Evolutionary conservation across 1,140 invertebrate species (phyloP), one percentile per base, ranked within the genome.

Genomic region (Augochlora pura): DNA sequence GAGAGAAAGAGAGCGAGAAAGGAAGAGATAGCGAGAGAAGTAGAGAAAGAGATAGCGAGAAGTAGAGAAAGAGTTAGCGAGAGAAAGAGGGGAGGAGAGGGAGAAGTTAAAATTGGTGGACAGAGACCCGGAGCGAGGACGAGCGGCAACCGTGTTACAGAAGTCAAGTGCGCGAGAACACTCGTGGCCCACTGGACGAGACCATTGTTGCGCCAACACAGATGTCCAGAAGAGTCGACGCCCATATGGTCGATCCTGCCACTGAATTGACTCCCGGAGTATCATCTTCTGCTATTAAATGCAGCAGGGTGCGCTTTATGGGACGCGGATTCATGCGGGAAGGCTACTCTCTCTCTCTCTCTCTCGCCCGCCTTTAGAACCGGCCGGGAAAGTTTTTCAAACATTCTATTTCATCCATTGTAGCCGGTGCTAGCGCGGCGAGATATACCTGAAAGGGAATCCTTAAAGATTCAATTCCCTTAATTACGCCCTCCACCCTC

Each of bases 191-290:
- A 87, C 86, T 82, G 80, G 77, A 67, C 74, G 63, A 81, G 79
- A 88, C 85, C 88, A 90, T 89, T 90, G 89, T 90, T 90, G 89
- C 79, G 83, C 72, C 89, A 90, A 90, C 88, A 90, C 89, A 89
- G 88, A 89, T 90, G 89, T 87, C 80, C 70, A 81, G 78, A 83
- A 79, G 83, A 86, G 70, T 78, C 77, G 21, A 59, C 46, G 52
- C 57, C 83, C 84, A 85, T 85, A 86, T 86, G 84, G 71, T 76
- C 73, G 73, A 25, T 60, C 71, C 18, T 39, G 57, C 32, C 59
- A 39, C 57, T 21, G 66, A 42, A 65, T 80, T 64, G 42, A 73
- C 71, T 63, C 57, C 32, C 76, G 12, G 5, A 84, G 82, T 84
- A 74, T 80, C 71, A 72, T 80, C 63, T 57, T 66, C 54, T 42